Conservation (phyloP, 2,797 vertebrate species). For the Dermochelys coriacea region DNA sequence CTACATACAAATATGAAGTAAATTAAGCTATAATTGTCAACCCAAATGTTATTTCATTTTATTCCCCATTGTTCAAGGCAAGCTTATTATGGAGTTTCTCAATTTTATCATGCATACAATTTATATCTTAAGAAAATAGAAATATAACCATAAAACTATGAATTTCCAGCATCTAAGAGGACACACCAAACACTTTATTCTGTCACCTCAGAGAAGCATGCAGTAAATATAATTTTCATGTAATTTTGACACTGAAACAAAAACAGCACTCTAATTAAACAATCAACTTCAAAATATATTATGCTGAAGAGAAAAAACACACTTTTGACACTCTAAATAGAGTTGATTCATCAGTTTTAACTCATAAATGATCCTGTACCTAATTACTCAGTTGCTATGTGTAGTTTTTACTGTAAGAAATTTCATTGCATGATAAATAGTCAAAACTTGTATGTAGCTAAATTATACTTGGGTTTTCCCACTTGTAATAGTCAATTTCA, state of each 20-base stretch:
- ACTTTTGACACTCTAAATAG: background rate
- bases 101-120: background rate
- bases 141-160: background rate
- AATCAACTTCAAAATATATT: background rate
- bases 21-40: background rate
- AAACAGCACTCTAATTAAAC: background rate
- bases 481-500: background rate
- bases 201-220: background rate
- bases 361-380: conserved; percentile 4
- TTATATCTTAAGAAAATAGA: background rate
- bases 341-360: background rate
- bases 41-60: background rate
- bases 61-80: background rate
- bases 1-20: background rate
- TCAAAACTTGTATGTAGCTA: background rate
- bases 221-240: background rate
- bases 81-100: background rate
- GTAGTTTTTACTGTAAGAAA: background rate
- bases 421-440: background rate
- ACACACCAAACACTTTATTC: background rate
- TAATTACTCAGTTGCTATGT: background rate
- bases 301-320: background rate
- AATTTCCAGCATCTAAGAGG: background rate
- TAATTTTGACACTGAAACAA: background rate
- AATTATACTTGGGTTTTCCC: background rate